Percentiles rank a stretch among this genome's conserved stretches.
Conservation (phyloP, 1,140 invertebrate genomes). For the Macrobrachium rosenbergii region DNA sequence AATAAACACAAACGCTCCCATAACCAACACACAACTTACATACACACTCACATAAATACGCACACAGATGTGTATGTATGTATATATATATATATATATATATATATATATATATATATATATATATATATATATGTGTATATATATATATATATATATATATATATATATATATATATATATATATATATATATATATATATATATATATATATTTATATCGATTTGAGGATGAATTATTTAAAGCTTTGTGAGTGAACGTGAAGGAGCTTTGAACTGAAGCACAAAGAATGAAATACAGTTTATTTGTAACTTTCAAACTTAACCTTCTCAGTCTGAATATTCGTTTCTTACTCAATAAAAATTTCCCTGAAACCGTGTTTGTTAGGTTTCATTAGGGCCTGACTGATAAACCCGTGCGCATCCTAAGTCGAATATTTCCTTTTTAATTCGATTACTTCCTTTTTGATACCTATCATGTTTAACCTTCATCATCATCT, state of each 20-base stretch:
- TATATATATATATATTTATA: slow-evolving; percentile 28
- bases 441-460: too few species aligned
- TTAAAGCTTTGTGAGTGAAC: neutral
- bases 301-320: too few species aligned
- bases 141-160: slow-evolving; percentile 3
- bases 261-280: neutral
- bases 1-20: neutral
- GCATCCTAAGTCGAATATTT: too few species aligned
- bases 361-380: too few species aligned
- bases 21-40: neutral
- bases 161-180: neutral
- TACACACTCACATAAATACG: neutral
- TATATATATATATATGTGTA: slow-evolving; percentile 30
- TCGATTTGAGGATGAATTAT: neutral
- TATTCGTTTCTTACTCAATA: too few species aligned
- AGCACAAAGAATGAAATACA: neutral
- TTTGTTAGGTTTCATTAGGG: too few species aligned
- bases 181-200: slow-evolving; percentile 9
- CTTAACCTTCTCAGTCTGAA: too few species aligned
- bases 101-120: slow-evolving; percentile 31
- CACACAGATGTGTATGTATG: slow-evolving; percentile 5
- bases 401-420: too few species aligned
- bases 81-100: slow-evolving; percentile 16
- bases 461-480: too few species aligned
- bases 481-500: too few species aligned